A percentile compares a stretch with the other conserved stretches of the same genome.
Evolutionary conservation across 2,888 invertebrate species (phyloP).

Genomic region (Campopleginae sp.): DNA sequence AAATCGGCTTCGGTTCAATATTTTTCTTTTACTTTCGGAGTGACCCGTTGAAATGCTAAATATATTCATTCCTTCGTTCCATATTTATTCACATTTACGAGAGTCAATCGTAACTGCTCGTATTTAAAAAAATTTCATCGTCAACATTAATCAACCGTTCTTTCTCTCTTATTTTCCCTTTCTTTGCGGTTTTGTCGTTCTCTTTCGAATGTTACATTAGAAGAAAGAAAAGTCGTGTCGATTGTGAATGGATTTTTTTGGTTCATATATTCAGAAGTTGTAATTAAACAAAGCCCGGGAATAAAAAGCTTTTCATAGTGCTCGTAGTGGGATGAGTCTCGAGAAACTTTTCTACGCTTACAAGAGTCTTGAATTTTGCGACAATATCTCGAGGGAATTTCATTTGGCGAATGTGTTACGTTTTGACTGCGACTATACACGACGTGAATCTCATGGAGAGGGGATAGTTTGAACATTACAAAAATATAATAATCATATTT

Average conservation of each 20-base stretch:
- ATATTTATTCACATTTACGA: neutral
- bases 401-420: neutral
- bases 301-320: neutral
- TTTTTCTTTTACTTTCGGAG: neutral
- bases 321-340: constrained; percentile 14
- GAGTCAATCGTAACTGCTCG: neutral
- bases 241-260: neutral
- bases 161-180: neutral
- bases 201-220: no score
- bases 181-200: neutral
- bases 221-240: neutral
- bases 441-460: neutral
- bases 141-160: no score
- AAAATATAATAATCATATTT: neutral
- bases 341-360: constrained; percentile 1
- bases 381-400: constrained; percentile 16
- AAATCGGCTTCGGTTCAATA: neutral
- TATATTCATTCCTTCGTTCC: neutral
- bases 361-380: constrained; percentile 48
- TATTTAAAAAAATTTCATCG: no score
- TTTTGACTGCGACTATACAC: neutral
- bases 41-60: neutral
- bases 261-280: neutral
- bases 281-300: no score
- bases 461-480: neutral